Evolutionary conservation across 2,888 invertebrate species (phyloP).

Genomic region (Cistogaster globosa): DNA sequence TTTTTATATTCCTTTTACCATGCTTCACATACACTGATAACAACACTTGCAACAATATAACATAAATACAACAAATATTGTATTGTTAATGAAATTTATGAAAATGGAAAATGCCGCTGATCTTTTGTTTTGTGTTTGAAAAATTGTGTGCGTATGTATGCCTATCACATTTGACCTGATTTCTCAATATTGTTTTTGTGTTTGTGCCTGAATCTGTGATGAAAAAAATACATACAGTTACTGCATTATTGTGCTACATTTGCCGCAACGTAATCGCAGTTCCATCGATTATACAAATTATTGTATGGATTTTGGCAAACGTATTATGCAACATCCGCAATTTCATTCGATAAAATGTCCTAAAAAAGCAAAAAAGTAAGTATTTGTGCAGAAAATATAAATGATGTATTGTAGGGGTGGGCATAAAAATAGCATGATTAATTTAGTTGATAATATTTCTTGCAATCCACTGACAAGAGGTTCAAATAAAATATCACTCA

Average conservation of each 20-base stretch:
- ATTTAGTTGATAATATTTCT: no score
- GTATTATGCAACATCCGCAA: slow-evolving; percentile 79
- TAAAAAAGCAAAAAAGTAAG: slow-evolving; percentile 79
- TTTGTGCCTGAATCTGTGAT: slow-evolving; percentile 23
- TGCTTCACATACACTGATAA: slow-evolving; percentile 37
- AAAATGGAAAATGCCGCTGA: slow-evolving; percentile 50
- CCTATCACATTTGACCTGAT: slow-evolving; percentile 15
- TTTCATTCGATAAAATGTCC: slow-evolving; percentile 81
- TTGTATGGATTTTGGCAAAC: slow-evolving; percentile 81
- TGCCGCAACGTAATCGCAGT: slow-evolving; percentile 81
- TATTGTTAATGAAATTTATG: slow-evolving; percentile 57
- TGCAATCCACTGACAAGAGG: no score
- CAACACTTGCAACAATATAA: slow-evolving; percentile 25
- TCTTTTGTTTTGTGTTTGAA: slow-evolving; percentile 20
- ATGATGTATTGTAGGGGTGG: slow-evolving; percentile 3
- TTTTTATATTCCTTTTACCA: slow-evolving; percentile 28
- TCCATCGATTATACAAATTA: slow-evolving; percentile 82
- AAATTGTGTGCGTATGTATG: neutral
- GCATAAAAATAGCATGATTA: slow-evolving; percentile 10
- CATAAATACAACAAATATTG: slow-evolving; percentile 7
- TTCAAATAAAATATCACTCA: no score
- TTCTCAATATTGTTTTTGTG: neutral
- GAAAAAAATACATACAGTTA: slow-evolving; percentile 75
- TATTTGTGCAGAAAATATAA: slow-evolving; percentile 36
- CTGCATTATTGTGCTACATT: slow-evolving; percentile 81